Evolutionary conservation across 2,888 invertebrate species (phyloP), one percentile per base, ranked within the genome.

Genomic region (Matsumyia berberina): DNA sequence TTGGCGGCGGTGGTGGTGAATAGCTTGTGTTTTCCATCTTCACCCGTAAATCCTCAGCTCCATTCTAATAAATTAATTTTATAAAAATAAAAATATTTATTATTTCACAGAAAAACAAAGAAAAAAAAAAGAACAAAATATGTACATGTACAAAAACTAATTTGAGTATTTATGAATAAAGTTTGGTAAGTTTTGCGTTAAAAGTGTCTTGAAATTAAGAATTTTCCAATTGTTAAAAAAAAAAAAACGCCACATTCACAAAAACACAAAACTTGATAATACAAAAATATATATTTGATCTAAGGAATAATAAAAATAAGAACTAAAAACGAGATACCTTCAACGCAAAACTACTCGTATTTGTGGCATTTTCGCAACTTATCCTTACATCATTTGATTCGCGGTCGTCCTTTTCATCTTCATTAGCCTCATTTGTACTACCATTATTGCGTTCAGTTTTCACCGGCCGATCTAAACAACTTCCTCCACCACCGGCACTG

Each of bases 11-110:
- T 37, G 94, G 93, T 88, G 93, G 94, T 91, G 93, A 93, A 92
- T 90, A 93, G 91, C 91, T 90, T 4, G 90, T 90, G 86, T 93
- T 91, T 89, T 91, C 92, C 87, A 93, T 91, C 88, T 96, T 96
- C 89, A 96, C 95, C 89, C 96, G 94, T 92, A 96, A 93, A 93
- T 96, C 96, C 95, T 93, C 87, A 92, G 93, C 92, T 83, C 92
- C 92, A 73, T 90, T 90, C 92, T 92, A 72, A 57, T 39, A 42
- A 42, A 19, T 19, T 46, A 17, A 19, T 5, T 15, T 24, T 46
- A 35, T 5, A 60, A 24, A 78, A 24, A 49, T 9, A 12, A 19
- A 39, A 77, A 72, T n/a, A n/a, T 55, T 39, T 2, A 53, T 35
- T 66, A 31, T 15, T 33, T 7, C 9, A 58, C 11, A 15, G n/a